A percentile compares a stretch with the other conserved stretches of the same genome.
Evolutionary conservation across 2,888 invertebrate genomes (phyloP).

Genomic region (Elaeidobius kamerunicus): DNA sequence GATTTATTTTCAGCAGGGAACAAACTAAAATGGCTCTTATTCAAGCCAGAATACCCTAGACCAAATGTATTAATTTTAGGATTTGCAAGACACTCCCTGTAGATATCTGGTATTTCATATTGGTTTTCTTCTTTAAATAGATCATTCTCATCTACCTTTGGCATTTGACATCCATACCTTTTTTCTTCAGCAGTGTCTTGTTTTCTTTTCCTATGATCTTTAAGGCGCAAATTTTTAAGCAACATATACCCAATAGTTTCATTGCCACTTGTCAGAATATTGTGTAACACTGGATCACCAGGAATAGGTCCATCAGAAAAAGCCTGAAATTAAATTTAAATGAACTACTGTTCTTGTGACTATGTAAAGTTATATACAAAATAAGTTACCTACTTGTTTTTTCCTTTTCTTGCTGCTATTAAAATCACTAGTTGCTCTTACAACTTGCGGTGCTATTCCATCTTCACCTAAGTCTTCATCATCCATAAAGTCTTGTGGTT

Average conservation of each 20-base stretch:
- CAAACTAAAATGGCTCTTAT: conserved; percentile 53
- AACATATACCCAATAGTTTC: conserved; percentile 86
- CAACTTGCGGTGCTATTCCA: conserved; percentile 88
- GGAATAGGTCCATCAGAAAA: conserved; percentile 50
- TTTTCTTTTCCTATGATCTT: conserved; percentile 18
- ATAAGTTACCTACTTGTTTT: conserved; percentile 30
- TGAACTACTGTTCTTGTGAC: conserved; percentile 7
- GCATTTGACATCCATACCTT: conserved; percentile 55
- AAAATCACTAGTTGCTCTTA: conserved; percentile 80
- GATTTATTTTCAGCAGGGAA: conserved; percentile 53
- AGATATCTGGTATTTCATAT: conserved; percentile 78
- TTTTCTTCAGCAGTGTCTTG: conserved; percentile 38
- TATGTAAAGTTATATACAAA: background rate
- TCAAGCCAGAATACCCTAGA: conserved; percentile 72
- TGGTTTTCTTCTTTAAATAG: conserved; percentile 51
- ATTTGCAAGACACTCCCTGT: conserved; percentile 65
- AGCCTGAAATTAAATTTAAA: conserved; percentile 19
- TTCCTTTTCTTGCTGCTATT: conserved; percentile 51
- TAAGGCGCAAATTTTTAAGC: conserved; percentile 76
- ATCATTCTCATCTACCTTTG: conserved; percentile 47
- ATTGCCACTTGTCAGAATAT: conserved; percentile 69
- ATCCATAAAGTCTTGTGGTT: conserved; percentile 96
- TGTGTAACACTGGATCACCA: conserved; percentile 69
- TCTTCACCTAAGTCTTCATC: conserved; percentile 93
- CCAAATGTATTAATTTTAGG: conserved; percentile 83